A percentile compares a stretch with the other conserved stretches of the same genome.
Evolutionary conservation across 2,888 invertebrate genomes (phyloP).

Genomic region (Athripsodes cinereus): DNA sequence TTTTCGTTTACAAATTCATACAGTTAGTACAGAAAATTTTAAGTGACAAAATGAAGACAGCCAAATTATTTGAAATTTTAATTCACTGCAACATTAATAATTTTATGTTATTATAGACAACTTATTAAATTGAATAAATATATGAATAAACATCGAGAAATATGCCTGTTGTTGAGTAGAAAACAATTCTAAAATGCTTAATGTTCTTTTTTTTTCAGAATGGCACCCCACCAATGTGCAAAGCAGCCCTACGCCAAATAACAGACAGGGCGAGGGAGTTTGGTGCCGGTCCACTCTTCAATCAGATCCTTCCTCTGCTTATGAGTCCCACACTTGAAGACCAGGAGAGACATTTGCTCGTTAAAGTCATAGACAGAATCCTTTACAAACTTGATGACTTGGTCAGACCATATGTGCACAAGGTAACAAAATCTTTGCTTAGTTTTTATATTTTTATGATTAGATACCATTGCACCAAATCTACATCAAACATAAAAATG

Average conservation of each 20-base stretch:
- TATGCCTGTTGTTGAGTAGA: too few species aligned
- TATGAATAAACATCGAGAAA: too few species aligned
- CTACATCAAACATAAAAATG: too few species aligned
- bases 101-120: too few species aligned
- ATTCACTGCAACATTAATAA: too few species aligned
- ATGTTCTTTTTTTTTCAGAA: slow-evolving; percentile 48
- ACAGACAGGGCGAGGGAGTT: slow-evolving; percentile 98
- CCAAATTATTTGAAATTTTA: too few species aligned
- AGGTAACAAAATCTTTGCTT: slow-evolving; percentile 55
- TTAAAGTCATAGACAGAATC: slow-evolving; percentile 98
- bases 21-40: too few species aligned
- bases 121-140: too few species aligned
- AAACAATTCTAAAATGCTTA: not conserved
- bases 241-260: slow-evolving; percentile 94
- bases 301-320: slow-evolving; percentile 96
- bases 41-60: too few species aligned
- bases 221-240: slow-evolving; percentile 99
- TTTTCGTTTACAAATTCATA: too few species aligned
- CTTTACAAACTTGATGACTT: slow-evolving; percentile 97
- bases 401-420: slow-evolving; percentile 98
- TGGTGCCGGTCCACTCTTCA: slow-evolving; percentile 97
- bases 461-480: too few species aligned
- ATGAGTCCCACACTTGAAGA: slow-evolving; percentile 99
- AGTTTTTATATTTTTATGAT: too few species aligned
- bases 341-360: slow-evolving; percentile 96